Conservation (phyloP, 2,888 invertebrate genomes). For the Erebia aethiops region DNA sequence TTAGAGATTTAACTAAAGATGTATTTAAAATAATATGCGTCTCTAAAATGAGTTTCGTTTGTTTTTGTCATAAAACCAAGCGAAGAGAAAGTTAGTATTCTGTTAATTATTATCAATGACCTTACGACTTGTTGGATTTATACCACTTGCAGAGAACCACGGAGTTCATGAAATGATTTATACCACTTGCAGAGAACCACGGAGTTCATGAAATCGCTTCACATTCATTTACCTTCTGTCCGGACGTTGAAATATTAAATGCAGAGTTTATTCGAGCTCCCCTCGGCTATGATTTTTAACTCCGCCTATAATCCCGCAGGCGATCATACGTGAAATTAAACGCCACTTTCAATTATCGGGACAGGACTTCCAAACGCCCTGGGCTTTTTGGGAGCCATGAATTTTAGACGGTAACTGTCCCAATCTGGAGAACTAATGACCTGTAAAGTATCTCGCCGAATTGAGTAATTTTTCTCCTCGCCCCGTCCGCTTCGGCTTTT, state of each 20-base stretch:
- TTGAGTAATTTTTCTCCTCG: conserved; percentile 67
- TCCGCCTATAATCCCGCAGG: conserved; percentile 42
- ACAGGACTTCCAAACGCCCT: conserved; percentile 44
- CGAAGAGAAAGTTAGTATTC: too few species aligned
- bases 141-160: too few species aligned
- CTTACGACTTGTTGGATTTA: too few species aligned
- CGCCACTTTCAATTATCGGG: conserved; percentile 56
- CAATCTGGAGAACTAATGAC: conserved; percentile 76
- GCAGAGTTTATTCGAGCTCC: conserved; percentile 7
- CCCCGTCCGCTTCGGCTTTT: conserved; percentile 48
- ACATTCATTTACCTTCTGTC: conserved; percentile 25
- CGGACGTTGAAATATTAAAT: conserved; percentile 17
- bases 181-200: too few species aligned
- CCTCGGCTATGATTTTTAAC: conserved; percentile 33
- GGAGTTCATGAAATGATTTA: background rate
- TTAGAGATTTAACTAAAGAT: too few species aligned
- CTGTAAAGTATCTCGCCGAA: conserved; percentile 74
- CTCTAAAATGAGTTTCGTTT: too few species aligned
- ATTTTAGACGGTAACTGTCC: conserved; percentile 59
- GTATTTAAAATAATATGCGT: too few species aligned
- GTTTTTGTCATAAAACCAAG: too few species aligned
- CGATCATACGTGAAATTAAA: conserved; percentile 62
- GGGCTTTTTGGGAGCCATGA: conserved; percentile 59
- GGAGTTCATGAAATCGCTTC: conserved; percentile 16
- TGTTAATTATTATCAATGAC: too few species aligned